Evolutionary conservation across 2,113 vertebrate species (phyloP).

Genomic region (Jaculus jaculus): DNA sequence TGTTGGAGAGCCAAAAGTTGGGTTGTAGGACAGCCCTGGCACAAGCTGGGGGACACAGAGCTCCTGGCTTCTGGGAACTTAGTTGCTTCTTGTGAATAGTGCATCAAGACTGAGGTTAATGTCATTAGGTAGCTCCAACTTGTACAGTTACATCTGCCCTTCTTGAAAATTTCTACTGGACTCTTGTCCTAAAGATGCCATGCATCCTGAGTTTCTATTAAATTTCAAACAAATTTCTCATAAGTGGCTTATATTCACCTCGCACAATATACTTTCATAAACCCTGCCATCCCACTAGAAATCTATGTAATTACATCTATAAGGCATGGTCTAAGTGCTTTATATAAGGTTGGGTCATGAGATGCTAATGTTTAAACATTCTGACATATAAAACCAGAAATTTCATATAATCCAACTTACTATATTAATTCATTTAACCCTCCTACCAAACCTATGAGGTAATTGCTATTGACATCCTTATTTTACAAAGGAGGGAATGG

Average conservation of each 20-base stretch:
- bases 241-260: neutral
- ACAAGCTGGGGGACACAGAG: neutral
- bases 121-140: neutral
- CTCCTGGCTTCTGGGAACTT: neutral
- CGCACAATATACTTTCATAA: neutral
- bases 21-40: neutral
- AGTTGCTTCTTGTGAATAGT: neutral
- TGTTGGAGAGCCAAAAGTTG: neutral
- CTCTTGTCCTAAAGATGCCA: neutral
- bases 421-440: neutral
- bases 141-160: neutral
- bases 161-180: neutral
- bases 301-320: neutral
- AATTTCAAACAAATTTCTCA: conserved; percentile 38
- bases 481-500: conserved; percentile 38
- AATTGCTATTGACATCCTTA: neutral
- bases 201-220: neutral
- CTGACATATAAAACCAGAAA: conserved; percentile 19
- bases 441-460: neutral
- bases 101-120: neutral
- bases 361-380: conserved; percentile 35
- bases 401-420: neutral
- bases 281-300: neutral
- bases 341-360: neutral
- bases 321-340: conserved; percentile 19